These are phyloP conservation scores for Crambe crambe DNA, from an alignment of 37 sponge, comb jelly and placozoan genomes.

Conservation along the genomic window DNA sequence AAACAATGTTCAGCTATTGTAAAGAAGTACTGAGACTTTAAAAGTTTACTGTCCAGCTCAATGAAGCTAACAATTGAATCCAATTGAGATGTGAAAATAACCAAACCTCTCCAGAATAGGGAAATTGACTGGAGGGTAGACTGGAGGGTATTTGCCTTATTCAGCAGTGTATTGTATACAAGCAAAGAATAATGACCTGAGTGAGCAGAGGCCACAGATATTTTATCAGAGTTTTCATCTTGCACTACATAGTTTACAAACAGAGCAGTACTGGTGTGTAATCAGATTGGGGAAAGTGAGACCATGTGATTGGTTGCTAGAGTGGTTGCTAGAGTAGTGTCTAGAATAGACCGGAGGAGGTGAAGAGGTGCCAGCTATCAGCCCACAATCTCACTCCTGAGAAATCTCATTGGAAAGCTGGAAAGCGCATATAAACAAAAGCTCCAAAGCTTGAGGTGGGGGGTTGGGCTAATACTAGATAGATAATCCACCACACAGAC, in stretches of 20 bases:
- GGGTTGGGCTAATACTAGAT: too few species aligned
- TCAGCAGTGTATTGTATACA: slow-evolving; percentile 1
- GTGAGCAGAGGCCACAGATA: slow-evolving; percentile 1
- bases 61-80: not conserved
- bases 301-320: not conserved
- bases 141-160: not conserved
- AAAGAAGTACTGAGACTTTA: not conserved
- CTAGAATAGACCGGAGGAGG: not conserved
- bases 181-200: not conserved
- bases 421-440: not conserved
- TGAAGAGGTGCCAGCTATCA: slow-evolving; percentile 4
- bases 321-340: too few species aligned
- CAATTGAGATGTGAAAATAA: not conserved
- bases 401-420: not conserved
- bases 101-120: not conserved
- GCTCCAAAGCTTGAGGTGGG: not conserved
- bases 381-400: slow-evolving; percentile 16
- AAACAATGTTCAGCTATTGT: not conserved
- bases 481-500: too few species aligned
- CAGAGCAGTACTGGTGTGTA: not conserved
- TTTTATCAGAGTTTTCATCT: not conserved
- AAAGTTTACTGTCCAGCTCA: too few species aligned
- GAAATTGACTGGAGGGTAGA: not conserved
- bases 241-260: not conserved
- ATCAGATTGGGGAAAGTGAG: not conserved